A percentile compares a stretch with the other conserved stretches of the same genome.
phyloP scores from a whole-genome alignment of 2,888 invertebrate genomes.

The Aspidiotus rigidus region DNA sequence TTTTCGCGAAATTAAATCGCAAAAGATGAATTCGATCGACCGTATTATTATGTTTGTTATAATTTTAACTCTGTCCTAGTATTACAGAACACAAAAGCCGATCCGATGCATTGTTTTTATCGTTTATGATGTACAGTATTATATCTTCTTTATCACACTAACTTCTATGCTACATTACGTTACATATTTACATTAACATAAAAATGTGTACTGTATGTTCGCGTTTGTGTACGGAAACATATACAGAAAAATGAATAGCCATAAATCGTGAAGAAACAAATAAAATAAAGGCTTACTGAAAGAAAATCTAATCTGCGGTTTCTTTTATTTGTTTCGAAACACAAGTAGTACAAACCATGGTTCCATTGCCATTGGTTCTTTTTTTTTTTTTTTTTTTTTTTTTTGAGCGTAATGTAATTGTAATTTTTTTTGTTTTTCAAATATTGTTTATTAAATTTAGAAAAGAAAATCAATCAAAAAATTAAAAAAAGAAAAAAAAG shows the following conservation, averaged over 20 bases:
- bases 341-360: slow-evolving; percentile 36
- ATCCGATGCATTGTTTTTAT: slow-evolving; percentile 30
- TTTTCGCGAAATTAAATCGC: no score
- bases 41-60: no score
- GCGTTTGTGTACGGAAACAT: slow-evolving; percentile 19
- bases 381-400: slow-evolving; percentile 14
- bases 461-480: not conserved
- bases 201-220: slow-evolving; percentile 16
- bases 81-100: slow-evolving; percentile 35
- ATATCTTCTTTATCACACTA: slow-evolving; percentile 3
- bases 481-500: slow-evolving; percentile 11
- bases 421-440: not conserved
- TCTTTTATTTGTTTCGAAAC: slow-evolving; percentile 36
- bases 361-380: slow-evolving; percentile 36
- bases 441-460: not conserved
- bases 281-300: slow-evolving; percentile 33
- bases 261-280: no score
- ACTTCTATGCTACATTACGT: no score
- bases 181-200: slow-evolving; percentile 7
- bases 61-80: slow-evolving; percentile 9
- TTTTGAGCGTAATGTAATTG: not conserved
- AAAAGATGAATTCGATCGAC: no score
- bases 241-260: no score
- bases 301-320: slow-evolving; percentile 28
- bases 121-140: slow-evolving; percentile 20